phyloP scores from a whole-genome alignment of 2,888 invertebrate genomes.

The Caenorhabditis uteleia region DNA sequence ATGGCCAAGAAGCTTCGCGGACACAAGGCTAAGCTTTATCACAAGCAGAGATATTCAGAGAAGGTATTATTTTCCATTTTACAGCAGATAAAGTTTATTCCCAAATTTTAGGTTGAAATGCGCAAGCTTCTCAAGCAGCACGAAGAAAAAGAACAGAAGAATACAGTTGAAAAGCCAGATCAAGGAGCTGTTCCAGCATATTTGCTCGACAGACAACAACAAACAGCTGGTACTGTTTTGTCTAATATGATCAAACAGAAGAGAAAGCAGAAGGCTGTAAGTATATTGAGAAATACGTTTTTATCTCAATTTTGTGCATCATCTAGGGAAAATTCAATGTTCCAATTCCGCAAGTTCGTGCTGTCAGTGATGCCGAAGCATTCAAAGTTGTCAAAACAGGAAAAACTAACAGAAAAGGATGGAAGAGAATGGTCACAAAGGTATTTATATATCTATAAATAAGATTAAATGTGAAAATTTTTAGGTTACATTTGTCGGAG shows the following conservation, averaged over 20 bases:
- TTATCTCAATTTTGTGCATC: neutral
- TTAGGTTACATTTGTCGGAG: constrained; percentile 86
- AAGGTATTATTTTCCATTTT: too few relatives aligned
- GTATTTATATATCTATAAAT: constrained; percentile 78
- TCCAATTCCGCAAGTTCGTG: constrained; percentile 95
- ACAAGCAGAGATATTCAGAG: constrained; percentile 93
- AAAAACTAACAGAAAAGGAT: constrained; percentile 78
- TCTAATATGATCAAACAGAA: constrained; percentile 99
- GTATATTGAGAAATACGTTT: constrained; percentile 42
- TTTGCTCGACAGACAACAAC: constrained; percentile 93
- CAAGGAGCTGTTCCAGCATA: constrained; percentile 90
- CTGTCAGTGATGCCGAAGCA: constrained; percentile 94
- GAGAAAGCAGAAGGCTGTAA: constrained; percentile 90
- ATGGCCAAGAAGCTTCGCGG: constrained; percentile 90
- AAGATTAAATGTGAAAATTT: constrained; percentile 8
- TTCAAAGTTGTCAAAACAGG: constrained; percentile 77
- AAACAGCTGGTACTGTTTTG: constrained; percentile 89
- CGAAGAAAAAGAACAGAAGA: constrained; percentile 88
- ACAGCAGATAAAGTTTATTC: constrained; percentile 73
- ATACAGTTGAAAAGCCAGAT: constrained; percentile 75
- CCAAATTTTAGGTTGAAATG: constrained; percentile 61
- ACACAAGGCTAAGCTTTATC: constrained; percentile 94
- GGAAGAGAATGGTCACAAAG: constrained; percentile 99
- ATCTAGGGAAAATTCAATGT: constrained; percentile 94
- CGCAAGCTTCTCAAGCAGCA: constrained; percentile 82